Percentiles rank a stretch among this genome's conserved stretches.
These are phyloP conservation scores for Cybosia mesomella DNA, from an alignment of 2,888 invertebrate species.

Conservation along the genomic window DNA sequence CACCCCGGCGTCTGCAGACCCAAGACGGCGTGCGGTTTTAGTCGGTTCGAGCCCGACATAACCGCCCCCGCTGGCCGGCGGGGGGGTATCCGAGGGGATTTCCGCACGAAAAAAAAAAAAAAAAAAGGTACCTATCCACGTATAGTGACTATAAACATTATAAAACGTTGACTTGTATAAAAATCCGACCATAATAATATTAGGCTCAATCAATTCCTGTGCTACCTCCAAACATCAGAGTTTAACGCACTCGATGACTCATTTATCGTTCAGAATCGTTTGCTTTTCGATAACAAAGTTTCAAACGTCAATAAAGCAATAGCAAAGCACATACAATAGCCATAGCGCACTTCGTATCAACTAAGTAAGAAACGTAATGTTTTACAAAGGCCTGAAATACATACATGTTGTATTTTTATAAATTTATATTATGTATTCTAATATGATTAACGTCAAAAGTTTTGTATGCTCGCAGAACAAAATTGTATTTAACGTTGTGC, in stretches of 20 bases:
- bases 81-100: too few relatives aligned
- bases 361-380: neutral
- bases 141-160: neutral
- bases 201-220: neutral
- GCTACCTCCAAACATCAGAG: constrained; percentile 30
- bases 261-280: constrained; percentile 49
- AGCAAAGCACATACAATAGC: neutral
- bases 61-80: too few relatives aligned
- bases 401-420: too few relatives aligned
- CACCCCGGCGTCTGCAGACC: too few relatives aligned
- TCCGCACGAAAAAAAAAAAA: too few relatives aligned
- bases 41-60: too few relatives aligned
- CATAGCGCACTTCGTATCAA: neutral
- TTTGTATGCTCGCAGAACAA: too few relatives aligned
- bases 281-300: constrained; percentile 42
- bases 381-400: too few relatives aligned
- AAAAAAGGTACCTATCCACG: neutral
- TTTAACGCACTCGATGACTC: constrained; percentile 49
- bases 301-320: constrained; percentile 22
- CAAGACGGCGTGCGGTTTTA: too few relatives aligned
- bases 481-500: too few relatives aligned
- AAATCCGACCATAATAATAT: neutral
- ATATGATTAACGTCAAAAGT: too few relatives aligned
- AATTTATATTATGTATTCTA: neutral
- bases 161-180: neutral